Percentiles rank a stretch among this genome's conserved stretches.
phyloP scores from a whole-genome alignment of 2,113 vertebrate species.

The Clinocottus analis region DNA sequence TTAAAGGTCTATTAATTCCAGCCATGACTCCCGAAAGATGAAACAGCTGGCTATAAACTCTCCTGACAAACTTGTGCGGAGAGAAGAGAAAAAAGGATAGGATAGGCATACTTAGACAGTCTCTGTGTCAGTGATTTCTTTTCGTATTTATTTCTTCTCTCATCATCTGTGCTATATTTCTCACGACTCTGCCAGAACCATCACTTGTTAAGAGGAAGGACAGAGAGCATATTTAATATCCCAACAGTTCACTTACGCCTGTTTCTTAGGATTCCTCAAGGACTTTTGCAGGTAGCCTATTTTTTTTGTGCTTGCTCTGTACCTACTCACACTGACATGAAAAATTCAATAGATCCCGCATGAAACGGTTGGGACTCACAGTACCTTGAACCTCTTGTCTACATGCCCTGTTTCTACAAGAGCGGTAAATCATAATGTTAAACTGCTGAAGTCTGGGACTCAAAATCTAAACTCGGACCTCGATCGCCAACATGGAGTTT shows the following conservation, averaged over 20 bases:
- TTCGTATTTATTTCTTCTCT: conserved; percentile 65
- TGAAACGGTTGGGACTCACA: conserved; percentile 46
- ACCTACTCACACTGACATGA: conserved; percentile 59
- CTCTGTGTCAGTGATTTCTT: conserved; percentile 65
- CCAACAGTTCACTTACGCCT: conserved; percentile 69
- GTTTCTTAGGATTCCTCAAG: conserved; percentile 68
- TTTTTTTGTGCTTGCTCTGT: conserved; percentile 62
- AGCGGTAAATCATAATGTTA: conserved; percentile 44
- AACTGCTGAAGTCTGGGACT: conserved; percentile 17
- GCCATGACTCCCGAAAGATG: conserved; percentile 74
- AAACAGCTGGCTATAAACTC: conserved; percentile 76
- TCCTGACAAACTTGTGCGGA: conserved; percentile 65
- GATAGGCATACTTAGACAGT: conserved; percentile 31
- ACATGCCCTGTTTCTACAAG: conserved; percentile 24
- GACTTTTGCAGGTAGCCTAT: conserved; percentile 62
- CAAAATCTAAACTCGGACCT: neutral
- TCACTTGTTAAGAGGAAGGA: conserved; percentile 62
- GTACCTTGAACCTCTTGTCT: conserved; percentile 30
- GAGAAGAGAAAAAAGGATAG: conserved; percentile 32
- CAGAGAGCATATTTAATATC: conserved; percentile 69
- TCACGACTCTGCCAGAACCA: conserved; percentile 55
- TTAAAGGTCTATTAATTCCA: conserved; percentile 76
- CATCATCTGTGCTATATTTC: conserved; percentile 61
- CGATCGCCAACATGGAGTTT: conserved; percentile 43
- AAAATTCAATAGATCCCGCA: conserved; percentile 62